A percentile compares a stretch with the other conserved stretches of the same genome.
Evolutionary conservation across 2,888 invertebrate species (phyloP).

Genomic region (Electrophaes corylata): DNA sequence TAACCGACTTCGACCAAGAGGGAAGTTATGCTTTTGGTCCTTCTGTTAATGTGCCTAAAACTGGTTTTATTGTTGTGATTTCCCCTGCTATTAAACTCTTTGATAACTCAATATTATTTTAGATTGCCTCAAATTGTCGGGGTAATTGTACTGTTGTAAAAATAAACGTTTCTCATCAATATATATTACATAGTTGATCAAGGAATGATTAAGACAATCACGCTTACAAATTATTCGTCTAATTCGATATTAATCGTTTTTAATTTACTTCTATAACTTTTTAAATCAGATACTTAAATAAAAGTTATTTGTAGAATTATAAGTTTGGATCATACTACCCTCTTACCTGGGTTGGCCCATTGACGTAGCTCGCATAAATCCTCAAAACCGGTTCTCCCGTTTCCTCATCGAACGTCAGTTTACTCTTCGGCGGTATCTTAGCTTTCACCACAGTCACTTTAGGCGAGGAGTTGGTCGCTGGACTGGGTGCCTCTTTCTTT

Average conservation of each 20-base stretch:
- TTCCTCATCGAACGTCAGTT: constrained; percentile 72
- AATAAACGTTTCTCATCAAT: too few species aligned
- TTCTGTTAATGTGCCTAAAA: neutral
- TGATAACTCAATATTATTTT: neutral
- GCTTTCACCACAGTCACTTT: constrained; percentile 67
- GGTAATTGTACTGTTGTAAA: too few species aligned
- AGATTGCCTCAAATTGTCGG: too few species aligned
- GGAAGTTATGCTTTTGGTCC: neutral
- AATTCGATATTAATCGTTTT: too few species aligned
- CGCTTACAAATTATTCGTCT: too few species aligned
- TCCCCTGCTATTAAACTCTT: neutral
- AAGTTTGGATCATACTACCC: too few species aligned
- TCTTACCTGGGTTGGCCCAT: constrained; percentile 65
- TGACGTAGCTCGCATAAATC: constrained; percentile 81
- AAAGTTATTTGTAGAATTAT: neutral
- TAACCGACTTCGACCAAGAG: neutral
- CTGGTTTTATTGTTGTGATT: neutral
- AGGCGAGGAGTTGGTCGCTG: constrained; percentile 44
- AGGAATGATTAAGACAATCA: too few species aligned
- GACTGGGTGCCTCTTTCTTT: constrained; percentile 48
- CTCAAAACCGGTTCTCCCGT: constrained; percentile 80
- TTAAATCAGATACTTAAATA: too few species aligned
- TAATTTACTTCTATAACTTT: too few species aligned
- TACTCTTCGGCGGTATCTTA: constrained; percentile 74
- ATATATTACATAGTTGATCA: too few species aligned